Evolutionary conservation across 2,888 invertebrate genomes (phyloP), one percentile per base, ranked within the genome.

Genomic region (Drosophila rubida): DNA sequence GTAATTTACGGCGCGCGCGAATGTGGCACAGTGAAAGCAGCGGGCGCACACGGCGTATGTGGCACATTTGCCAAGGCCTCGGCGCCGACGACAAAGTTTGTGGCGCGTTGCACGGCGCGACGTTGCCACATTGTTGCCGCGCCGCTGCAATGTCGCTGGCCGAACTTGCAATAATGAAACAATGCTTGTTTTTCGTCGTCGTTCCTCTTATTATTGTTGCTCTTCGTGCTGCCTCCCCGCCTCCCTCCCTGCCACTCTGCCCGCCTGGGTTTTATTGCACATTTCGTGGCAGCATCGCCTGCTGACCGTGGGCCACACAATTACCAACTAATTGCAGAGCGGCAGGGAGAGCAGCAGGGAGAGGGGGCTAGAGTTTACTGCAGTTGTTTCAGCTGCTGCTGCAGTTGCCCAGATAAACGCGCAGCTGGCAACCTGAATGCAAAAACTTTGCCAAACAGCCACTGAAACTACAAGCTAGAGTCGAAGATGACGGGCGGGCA

Each of bases 281-380:
- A 41, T 62, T 69, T 62, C 48, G 61, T 44, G 61, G 67, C 16
- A 9, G 35, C 16, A 2, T 14, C 16, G 22, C 46, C 25, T 41
- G 48, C 45, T 42, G 41, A 44, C 41, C 37, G 14, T 30, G 46
- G 37, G 48, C 37, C 60, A 65, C 62, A 82, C 85, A 83, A 83
- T 78, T 83, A 66, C 78, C 74, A 64, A 80, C 69, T 71, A 71
- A 86, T 80, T 75, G 61, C 60, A 57, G 23, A 22, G 46, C 14
- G 37, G n/a, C n/a, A n/a, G n/a, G n/a, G n/a, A 54, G 48, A 42
- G 25, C 27, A 39, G 51, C 37, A 35, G 0, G 44, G 44, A 19
- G 14, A 22, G 37, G n/a, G 49, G 51, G 41, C 22, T n/a, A 42
- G 35, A 54, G 49, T 64, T 30, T 4, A 30, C 41, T 57, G 57